Base-by-base conservation (phyloP, 1,140 invertebrate species). In the Brachionus koreanus region DNA sequence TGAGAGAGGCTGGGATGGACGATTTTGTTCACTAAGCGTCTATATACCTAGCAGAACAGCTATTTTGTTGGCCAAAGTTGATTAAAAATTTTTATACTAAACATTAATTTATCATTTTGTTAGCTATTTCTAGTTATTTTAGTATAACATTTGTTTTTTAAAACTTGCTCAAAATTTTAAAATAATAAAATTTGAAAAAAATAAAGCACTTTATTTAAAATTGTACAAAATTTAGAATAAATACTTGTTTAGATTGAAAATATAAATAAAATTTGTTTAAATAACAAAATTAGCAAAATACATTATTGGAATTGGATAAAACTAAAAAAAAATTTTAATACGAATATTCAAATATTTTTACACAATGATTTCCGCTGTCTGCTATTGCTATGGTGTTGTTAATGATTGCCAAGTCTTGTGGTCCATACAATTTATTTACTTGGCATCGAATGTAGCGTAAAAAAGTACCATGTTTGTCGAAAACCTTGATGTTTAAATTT, bases 21-120 rank as follows among this genome's bases (percentile, higher is more conserved):
- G 92, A 83, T 87, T 89, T 42, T 86, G 92, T 85, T 91, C 90
- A 76, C 90, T 94, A 79, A 90, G 92, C 90, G 90, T 91, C 33
- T 83, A 83, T 13, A 57, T 82, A 52, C 83, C 83, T 23, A 82
- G 13, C 5, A 69, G 83, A 82, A 82, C 83, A 52, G 83, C 61
- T 3, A 19, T 82, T 13, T 37, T 83, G n/a, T 42, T 63, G 2
- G 72, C 49, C 25, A 49, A 35, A 46, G n/a, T 49, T 42, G 33
- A 83, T 13, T 83, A 42, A 16, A 82, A 6, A 43, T 46, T 82
- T 72, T 23, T 37, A 25, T 16, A 39, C 7, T 13, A 43, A 39
- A 61, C 5, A 37, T 39, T 65, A 61, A 42, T 61, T 79, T 79
- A 25, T 57, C n/a, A 25, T 19, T 19, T 61, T 61, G 46, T 79